Base-by-base conservation (phyloP, 2,797 vertebrate genomes). In the Harpagifer antarcticus region DNA sequence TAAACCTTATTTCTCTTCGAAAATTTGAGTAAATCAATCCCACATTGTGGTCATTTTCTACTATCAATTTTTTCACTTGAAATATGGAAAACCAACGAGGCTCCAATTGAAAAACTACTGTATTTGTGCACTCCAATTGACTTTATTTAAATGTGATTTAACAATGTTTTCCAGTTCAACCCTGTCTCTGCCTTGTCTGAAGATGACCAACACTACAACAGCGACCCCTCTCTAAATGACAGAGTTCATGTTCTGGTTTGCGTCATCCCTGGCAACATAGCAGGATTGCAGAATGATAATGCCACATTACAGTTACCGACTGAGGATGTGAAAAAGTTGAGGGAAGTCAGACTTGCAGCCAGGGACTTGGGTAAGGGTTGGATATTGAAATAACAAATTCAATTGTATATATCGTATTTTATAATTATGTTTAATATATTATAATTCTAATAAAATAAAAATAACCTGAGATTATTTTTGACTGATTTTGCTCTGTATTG, bases 231-330 rank as follows among this genome's bases (percentile, higher is more conserved):
- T n/a, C n/a, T n/a, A 10, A n/a, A 59, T 12, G 83, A 89, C 73
- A 81, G 3, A 59, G 58, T 68, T 48, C 83, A 91, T 10, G 70
- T 88, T 17, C 17, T 88, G 74, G 88, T 91, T 16, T 61, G 72
- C 62, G 76, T 89, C 14, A 3, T 86, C 47, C 11, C 76, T 61
- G 72, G 31, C 1, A 8, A 0, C 19, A 6, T 3, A 3, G 3
- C 77, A 0, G 3, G 49, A 62, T 0, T 58, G 3, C 0, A 74
- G 1, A 2, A 23, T 23, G 1, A 0, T 54, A 2, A 31, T 0
- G n/a, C n/a, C n/a, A n/a, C n/a, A n/a, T n/a, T n/a, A n/a, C n/a
- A n/a, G n/a, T n/a, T n/a, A n/a, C n/a, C n/a, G n/a, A n/a, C n/a
- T n/a, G n/a, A n/a, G n/a, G 1, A 0, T 54, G 7, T 74, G 3